These are phyloP conservation scores for Ispidina lecontei DNA, from an alignment of 2,797 vertebrate species.

Conservation along the genomic window DNA sequence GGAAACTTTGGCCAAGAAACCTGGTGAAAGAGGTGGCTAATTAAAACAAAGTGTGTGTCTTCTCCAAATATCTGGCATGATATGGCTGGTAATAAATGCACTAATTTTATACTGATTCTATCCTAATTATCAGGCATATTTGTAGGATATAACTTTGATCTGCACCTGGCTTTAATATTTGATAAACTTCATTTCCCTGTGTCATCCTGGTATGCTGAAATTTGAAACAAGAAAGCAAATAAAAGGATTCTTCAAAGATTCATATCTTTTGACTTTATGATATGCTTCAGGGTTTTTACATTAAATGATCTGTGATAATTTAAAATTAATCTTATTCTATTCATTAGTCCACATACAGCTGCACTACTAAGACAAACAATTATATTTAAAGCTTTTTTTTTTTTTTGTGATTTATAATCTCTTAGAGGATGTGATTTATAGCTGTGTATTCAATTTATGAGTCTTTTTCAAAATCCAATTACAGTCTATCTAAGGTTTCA, in stretches of 20 bases:
- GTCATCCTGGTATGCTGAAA: conserved; percentile 12
- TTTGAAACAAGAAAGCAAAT: conserved; percentile 54
- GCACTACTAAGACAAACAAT: not conserved
- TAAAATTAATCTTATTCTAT: conserved; percentile 35
- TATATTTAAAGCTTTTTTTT: not conserved
- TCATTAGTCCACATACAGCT: not conserved
- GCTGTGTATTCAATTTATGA: conserved; percentile 35
- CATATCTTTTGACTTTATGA: not conserved
- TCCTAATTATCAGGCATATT: conserved; percentile 61
- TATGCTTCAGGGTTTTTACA: not conserved
- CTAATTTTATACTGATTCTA: conserved; percentile 61
- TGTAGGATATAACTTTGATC: conserved; percentile 46
- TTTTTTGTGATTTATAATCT: conserved; percentile 3
- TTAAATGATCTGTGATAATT: conserved; percentile 22
- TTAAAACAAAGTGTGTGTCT: conserved; percentile 74
- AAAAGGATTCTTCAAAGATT: conserved; percentile 24
- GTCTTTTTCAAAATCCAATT: conserved; percentile 62
- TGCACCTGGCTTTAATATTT: conserved; percentile 63
- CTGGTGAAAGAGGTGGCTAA: conserved; percentile 70
- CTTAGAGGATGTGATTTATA: conserved; percentile 11
- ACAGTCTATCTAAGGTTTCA: conserved; percentile 44
- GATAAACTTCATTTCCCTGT: conserved; percentile 42
- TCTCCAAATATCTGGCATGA: conserved; percentile 52
- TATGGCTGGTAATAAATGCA: conserved; percentile 66
- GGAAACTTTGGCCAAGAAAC: conserved; percentile 62